phyloP scores from a whole-genome alignment of 1,140 invertebrate species.

The Latrodectus geometricus region DNA sequence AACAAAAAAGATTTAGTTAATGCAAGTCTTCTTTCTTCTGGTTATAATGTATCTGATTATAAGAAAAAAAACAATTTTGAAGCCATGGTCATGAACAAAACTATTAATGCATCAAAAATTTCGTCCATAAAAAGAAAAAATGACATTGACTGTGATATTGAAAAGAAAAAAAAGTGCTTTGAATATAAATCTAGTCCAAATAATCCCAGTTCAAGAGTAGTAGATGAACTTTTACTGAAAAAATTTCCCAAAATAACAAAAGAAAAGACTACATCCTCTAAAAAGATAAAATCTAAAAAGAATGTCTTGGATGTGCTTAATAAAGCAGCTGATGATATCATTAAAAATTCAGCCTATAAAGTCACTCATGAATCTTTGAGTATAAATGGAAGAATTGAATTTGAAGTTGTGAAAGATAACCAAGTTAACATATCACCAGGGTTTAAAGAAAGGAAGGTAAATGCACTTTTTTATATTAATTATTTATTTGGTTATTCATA shows the following conservation, averaged over 20 bases:
- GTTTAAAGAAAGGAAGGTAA: not conserved
- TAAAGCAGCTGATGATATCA: conserved; percentile 89
- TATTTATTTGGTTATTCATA: not conserved
- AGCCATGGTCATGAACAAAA: too few relatives aligned
- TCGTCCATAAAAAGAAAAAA: too few relatives aligned
- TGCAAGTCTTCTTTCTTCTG: too few relatives aligned
- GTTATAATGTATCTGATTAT: too few relatives aligned
- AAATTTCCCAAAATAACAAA: not conserved
- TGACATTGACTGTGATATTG: too few relatives aligned
- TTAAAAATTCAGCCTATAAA: not conserved
- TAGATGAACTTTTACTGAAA: not conserved
- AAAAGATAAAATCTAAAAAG: conserved; percentile 1
- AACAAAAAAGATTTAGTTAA: too few relatives aligned
- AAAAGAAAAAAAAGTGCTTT: too few relatives aligned
- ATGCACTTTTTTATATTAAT: not conserved
- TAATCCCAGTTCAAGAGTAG: too few relatives aligned
- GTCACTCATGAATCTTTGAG: not conserved
- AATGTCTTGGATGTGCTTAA: conserved; percentile 80
- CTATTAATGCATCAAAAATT: too few relatives aligned
- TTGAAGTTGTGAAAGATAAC: not conserved
- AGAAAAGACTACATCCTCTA: not conserved
- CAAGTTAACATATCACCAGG: not conserved
- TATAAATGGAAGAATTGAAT: not conserved
- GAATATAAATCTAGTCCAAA: too few relatives aligned
- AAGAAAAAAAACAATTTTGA: too few relatives aligned